Base-by-base conservation (phyloP, 2,113 vertebrate genomes). In the Xenopus tropicalis region DNA sequence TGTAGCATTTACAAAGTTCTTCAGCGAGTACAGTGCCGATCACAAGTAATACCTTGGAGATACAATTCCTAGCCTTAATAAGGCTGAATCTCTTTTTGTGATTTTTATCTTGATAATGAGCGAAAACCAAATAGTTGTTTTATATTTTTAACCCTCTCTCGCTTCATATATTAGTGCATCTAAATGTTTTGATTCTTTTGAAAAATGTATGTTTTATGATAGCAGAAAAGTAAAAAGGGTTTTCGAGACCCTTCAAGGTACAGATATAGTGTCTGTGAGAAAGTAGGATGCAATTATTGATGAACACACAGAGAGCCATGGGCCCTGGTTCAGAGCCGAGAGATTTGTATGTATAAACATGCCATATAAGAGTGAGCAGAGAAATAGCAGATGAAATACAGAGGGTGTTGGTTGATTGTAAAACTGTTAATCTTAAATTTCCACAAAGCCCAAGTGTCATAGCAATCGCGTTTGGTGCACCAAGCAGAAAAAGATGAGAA, bases 341-440 rank as follows among this genome's bases (percentile, higher is more conserved):
- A 59, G 54, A 11, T 19, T 21, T 19, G 1, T 57, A 21, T 24
- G 57, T 17, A 20, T 59, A 23, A 23, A 59, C 11, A 54, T 44
- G 20, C 43, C 46, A 52, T 43, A 61, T 10, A 69, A 48, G 19
- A 56, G 25, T 23, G 43, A 63, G 54, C 69, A 69, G 61, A 58
- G 86, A 89, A 91, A 90, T 88, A 83, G 89, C 79, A 83, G 86
- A 83, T 89, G 79, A 81, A 83, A 77, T 52, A 69, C 29, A 79
- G 69, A 17, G 71, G 71, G 64, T 66, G 84, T 79, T 74, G 83
- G 89, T 86, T 83, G 87, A 87, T 83, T 88, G 88, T 90, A 90
- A 87, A 90, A 88, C 75, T 86, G 88, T 90, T 89, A 82, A 88
- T 91, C 89, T 93, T 88, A 90, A 88, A 91, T 90, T 90, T 92